Conservation (phyloP, 2,797 vertebrate species). For the Acanthis flammea region DNA sequence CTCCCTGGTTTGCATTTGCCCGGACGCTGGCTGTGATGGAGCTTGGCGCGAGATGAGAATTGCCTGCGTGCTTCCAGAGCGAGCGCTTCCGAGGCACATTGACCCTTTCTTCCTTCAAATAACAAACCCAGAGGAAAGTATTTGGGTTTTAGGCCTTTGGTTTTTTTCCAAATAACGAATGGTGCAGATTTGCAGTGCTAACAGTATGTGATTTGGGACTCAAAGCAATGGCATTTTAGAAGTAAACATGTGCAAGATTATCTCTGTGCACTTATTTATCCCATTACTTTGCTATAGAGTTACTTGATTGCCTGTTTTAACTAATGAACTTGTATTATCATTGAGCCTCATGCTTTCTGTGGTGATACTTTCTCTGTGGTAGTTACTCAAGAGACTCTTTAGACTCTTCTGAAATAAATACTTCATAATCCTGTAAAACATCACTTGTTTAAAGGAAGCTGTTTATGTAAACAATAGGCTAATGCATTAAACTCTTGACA, state of each 20-base stretch:
- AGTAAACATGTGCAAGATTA: not conserved
- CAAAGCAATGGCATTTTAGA: constrained; percentile 2
- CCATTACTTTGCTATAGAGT: not conserved
- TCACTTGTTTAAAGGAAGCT: constrained; percentile 41
- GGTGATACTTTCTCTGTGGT: not conserved
- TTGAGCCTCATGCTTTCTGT: not conserved
- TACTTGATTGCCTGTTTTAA: not conserved
- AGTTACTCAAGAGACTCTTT: constrained; percentile 5
- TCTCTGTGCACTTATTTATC: not conserved
- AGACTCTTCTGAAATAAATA: constrained; percentile 28
- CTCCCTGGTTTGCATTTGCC: not conserved
- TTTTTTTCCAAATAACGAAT: not conserved
- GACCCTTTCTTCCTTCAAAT: constrained; percentile 33
- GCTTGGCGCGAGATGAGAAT: not conserved
- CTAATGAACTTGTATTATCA: not conserved
- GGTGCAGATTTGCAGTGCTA: not conserved
- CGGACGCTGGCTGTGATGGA: not conserved
- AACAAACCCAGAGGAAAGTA: constrained; percentile 20
- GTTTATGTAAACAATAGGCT: constrained; percentile 44
- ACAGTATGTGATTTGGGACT: not conserved
- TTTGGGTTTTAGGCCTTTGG: not conserved
- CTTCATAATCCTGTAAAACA: constrained; percentile 6
- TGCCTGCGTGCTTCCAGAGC: not conserved
- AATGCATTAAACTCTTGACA: constrained; percentile 27
- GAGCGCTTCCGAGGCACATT: not conserved